Percentiles rank a stretch among this genome's conserved stretches.
Evolutionary conservation across 2,888 invertebrate species (phyloP).

Genomic region (Zele albiditarsus): DNA sequence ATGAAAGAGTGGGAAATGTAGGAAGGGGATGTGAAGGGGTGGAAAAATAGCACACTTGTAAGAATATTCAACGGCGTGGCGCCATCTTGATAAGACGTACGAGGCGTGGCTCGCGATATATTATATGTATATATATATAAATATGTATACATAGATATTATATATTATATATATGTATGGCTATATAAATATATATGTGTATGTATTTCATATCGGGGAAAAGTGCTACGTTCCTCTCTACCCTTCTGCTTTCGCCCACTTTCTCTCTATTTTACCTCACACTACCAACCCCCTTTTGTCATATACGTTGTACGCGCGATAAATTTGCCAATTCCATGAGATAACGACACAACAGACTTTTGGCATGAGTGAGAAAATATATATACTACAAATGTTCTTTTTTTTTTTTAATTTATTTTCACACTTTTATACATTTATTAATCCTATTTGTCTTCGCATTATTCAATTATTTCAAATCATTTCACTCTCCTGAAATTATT

Average conservation of each 20-base stretch:
- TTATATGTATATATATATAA: background rate
- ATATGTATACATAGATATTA: too few species aligned
- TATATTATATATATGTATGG: background rate
- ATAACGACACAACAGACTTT: conserved; percentile 46
- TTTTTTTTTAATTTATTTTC: too few species aligned
- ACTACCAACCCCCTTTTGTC: conserved; percentile 7
- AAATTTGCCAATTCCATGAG: conserved; percentile 53
- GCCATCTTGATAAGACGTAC: conserved; percentile 61
- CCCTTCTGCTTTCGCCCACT: background rate
- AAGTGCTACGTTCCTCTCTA: conserved; percentile 40
- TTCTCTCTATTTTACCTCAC: conserved; percentile 17
- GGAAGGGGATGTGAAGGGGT: conserved; percentile 8
- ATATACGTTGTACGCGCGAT: conserved; percentile 45
- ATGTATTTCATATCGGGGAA: conserved; percentile 60
- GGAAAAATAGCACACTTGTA: conserved; percentile 22
- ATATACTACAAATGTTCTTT: too few species aligned
- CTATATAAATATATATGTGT: background rate
- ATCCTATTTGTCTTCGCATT: too few species aligned
- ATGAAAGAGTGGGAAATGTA: background rate
- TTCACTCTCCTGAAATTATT: too few species aligned
- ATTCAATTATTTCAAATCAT: too few species aligned
- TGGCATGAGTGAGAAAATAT: conserved; percentile 20
- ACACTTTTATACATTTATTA: too few species aligned
- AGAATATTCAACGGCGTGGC: conserved; percentile 55
- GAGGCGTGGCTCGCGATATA: conserved; percentile 61